These are phyloP conservation scores for Centropus unirufus DNA, from an alignment of 2,113 vertebrate genomes.

Conservation along the genomic window DNA sequence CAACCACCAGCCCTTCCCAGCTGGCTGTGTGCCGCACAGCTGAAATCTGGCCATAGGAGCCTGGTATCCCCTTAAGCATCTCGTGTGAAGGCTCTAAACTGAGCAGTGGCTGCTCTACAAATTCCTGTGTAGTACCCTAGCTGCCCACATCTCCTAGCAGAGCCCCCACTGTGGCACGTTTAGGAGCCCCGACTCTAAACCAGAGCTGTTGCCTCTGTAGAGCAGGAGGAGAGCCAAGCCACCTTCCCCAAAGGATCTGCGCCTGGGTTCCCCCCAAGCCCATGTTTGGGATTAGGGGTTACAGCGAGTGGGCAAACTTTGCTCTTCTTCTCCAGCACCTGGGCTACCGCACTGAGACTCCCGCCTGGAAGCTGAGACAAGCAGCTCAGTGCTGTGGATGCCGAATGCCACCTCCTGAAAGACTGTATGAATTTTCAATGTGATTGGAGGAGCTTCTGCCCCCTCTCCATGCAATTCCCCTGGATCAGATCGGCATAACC, in stretches of 20 bases:
- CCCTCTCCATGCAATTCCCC: background rate
- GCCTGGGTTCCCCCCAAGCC: background rate
- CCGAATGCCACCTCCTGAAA: background rate
- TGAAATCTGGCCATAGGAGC: background rate
- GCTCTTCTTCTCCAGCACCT: background rate
- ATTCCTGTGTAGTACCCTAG: background rate
- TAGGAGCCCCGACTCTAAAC: background rate
- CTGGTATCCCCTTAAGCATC: accelerated
- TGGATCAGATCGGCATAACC: background rate
- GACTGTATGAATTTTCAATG: background rate
- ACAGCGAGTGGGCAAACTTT: accelerated
- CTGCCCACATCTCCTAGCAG: background rate
- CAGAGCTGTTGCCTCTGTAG: accelerated
- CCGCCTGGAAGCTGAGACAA: background rate
- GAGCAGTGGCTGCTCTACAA: background rate
- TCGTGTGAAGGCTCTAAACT: background rate
- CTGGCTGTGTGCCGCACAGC: background rate
- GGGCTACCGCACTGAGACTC: background rate
- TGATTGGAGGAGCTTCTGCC: background rate
- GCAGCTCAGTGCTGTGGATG: background rate
- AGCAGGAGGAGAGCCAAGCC: background rate
- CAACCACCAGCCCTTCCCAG: background rate
- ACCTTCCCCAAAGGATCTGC: background rate
- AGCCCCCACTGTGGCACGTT: background rate
- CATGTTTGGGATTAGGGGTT: background rate